phyloP scores from a whole-genome alignment of 2,888 invertebrate genomes.

The Lissonota sp. region DNA sequence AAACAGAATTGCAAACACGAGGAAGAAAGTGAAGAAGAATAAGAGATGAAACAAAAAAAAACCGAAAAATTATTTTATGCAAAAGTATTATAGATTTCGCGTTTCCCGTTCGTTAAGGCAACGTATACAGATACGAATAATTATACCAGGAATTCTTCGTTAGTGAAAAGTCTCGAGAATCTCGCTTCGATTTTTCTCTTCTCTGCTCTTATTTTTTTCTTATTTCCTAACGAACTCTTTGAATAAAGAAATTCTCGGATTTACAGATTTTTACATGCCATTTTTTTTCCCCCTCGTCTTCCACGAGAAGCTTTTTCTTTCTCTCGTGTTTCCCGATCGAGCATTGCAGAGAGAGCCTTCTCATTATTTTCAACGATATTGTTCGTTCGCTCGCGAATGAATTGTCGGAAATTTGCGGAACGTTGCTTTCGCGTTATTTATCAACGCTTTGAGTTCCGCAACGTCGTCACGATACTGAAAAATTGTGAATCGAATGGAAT shows the following conservation, averaged over 20 bases:
- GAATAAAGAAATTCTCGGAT: background rate
- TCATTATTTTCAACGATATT: slow-evolving; percentile 7
- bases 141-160: slow-evolving; percentile 39
- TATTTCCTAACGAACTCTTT: slow-evolving; percentile 4
- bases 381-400: background rate
- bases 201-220: background rate
- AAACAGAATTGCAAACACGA: slow-evolving; percentile 11
- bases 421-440: slow-evolving; percentile 9
- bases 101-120: slow-evolving; percentile 23
- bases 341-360: background rate
- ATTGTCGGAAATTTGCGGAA: background rate
- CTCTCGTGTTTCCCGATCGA: background rate
- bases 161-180: slow-evolving; percentile 24
- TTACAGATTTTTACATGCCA: background rate
- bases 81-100: slow-evolving; percentile 19
- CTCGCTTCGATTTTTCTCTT: background rate
- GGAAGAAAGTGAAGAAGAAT: background rate
- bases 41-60: background rate
- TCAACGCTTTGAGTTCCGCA: slow-evolving; percentile 31
- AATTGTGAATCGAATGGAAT: slow-evolving; percentile 4
- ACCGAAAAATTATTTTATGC: slow-evolving; percentile 14
- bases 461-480: background rate
- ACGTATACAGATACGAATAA: slow-evolving; percentile 36
- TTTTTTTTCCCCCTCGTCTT: background rate
- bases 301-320: background rate